These are phyloP conservation scores for Micropoecilia bifurca DNA, from an alignment of 2,797 vertebrate genomes.

Conservation along the genomic window DNA sequence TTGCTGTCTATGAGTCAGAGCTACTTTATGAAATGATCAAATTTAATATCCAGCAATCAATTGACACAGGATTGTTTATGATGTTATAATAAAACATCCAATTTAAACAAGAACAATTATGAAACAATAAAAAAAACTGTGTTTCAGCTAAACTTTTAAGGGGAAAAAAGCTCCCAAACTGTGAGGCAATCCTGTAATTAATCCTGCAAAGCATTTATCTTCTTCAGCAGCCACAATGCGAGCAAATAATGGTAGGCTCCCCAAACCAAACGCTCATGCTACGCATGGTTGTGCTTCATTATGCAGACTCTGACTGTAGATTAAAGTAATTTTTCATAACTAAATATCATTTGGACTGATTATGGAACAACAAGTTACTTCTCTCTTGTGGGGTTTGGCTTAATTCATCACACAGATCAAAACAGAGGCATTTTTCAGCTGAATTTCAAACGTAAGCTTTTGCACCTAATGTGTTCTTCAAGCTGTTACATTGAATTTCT, in stretches of 20 bases:
- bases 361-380: constrained; percentile 45
- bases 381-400: constrained; percentile 33
- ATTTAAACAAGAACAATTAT: not conserved
- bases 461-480: constrained; percentile 4
- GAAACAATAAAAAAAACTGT: not conserved
- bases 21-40: not conserved
- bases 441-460: constrained; percentile 27
- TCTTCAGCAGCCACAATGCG: constrained; percentile 28
- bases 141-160: not conserved
- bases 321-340: constrained; percentile 73
- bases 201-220: constrained; percentile 31
- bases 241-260: constrained; percentile 32
- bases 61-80: not conserved
- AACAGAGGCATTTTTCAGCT: constrained; percentile 29
- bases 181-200: constrained; percentile 10
- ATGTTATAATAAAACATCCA: not conserved
- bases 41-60: not conserved
- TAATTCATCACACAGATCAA: constrained; percentile 53
- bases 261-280: constrained; percentile 29
- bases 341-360: constrained; percentile 61
- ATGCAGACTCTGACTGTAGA: constrained; percentile 57
- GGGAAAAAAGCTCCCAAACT: not conserved
- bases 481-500: constrained; percentile 4
- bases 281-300: constrained; percentile 59
- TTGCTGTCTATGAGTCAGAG: not conserved